These are phyloP conservation scores for Pachyrhynchus sulphureomaculatus DNA, from an alignment of 1,140 invertebrate genomes.

Conservation along the genomic window DNA sequence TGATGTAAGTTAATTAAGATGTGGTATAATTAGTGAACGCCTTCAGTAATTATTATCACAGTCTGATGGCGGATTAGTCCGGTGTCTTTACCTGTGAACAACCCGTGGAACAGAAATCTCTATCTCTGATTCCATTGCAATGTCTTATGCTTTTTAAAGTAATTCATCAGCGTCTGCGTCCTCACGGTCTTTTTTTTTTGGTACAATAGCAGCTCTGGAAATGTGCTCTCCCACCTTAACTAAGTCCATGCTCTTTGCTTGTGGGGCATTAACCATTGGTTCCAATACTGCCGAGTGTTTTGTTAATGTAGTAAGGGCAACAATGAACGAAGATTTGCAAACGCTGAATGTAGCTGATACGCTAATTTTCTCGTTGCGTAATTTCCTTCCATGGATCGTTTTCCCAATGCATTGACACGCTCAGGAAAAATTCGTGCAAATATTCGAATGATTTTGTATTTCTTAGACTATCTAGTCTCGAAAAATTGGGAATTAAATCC, in stretches of 20 bases:
- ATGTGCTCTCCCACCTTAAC: constrained; percentile 18
- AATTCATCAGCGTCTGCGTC: neutral
- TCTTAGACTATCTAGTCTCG: constrained; percentile 33
- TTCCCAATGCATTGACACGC: constrained; percentile 25
- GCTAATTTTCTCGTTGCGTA: constrained; percentile 23
- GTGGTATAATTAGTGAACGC: too few relatives aligned
- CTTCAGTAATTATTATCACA: too few relatives aligned
- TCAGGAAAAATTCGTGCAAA: constrained; percentile 26
- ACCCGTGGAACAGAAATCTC: constrained; percentile 15
- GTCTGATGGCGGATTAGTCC: constrained; percentile 17
- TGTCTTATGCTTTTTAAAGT: constrained; percentile 2
- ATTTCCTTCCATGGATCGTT: constrained; percentile 12
- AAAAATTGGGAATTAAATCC: constrained; percentile 17
- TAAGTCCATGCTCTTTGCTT: constrained; percentile 18
- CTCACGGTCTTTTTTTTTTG: constrained; percentile 6
- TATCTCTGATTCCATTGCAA: constrained; percentile 9
- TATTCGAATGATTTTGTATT: constrained; percentile 13
- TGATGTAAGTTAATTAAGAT: too few relatives aligned
- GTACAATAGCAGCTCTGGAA: neutral
- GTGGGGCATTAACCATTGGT: constrained; percentile 18
- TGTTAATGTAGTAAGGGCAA: neutral
- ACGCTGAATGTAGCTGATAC: constrained; percentile 26
- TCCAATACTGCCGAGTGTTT: constrained; percentile 16
- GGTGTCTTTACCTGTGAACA: constrained; percentile 7
- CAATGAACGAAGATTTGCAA: constrained; percentile 9